These are phyloP conservation scores for Oreochromis aureus DNA, from an alignment of 2,113 vertebrate species.

Conservation along the genomic window DNA sequence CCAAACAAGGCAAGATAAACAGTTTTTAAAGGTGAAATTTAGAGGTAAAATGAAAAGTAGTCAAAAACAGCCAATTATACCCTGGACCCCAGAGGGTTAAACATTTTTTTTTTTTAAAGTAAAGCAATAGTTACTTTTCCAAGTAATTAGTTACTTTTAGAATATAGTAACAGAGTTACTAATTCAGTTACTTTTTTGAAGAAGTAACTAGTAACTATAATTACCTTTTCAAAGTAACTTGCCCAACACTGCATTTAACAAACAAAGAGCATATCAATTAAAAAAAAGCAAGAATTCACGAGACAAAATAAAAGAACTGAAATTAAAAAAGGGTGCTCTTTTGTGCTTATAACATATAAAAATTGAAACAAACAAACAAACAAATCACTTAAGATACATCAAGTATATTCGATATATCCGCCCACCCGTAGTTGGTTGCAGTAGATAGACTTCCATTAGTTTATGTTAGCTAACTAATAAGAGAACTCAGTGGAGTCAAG, in stretches of 20 bases:
- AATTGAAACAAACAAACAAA: not conserved
- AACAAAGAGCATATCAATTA: not conserved
- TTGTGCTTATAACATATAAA: not conserved
- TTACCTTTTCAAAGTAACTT: not conserved
- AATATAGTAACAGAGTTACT: not conserved
- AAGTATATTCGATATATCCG: not conserved
- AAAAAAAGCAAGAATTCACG: not conserved
- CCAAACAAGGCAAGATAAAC: too few species aligned
- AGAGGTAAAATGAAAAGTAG: not conserved
- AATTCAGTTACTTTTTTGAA: not conserved
- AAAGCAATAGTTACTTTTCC: not conserved
- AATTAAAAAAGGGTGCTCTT: not conserved
- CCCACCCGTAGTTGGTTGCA: not conserved
- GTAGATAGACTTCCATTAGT: not conserved
- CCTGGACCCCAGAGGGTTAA: not conserved
- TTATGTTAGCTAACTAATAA: not conserved
- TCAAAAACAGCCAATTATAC: not conserved
- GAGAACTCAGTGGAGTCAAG: not conserved
- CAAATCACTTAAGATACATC: not conserved
- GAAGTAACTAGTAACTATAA: accelerated
- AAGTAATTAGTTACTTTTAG: not conserved
- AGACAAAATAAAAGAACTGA: not conserved
- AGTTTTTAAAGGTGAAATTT: not conserved
- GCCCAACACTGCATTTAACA: accelerated
- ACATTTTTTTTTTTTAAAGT: not conserved